phyloP scores from a whole-genome alignment of 1,140 invertebrate species.

The Cheumatopsyche charites region DNA sequence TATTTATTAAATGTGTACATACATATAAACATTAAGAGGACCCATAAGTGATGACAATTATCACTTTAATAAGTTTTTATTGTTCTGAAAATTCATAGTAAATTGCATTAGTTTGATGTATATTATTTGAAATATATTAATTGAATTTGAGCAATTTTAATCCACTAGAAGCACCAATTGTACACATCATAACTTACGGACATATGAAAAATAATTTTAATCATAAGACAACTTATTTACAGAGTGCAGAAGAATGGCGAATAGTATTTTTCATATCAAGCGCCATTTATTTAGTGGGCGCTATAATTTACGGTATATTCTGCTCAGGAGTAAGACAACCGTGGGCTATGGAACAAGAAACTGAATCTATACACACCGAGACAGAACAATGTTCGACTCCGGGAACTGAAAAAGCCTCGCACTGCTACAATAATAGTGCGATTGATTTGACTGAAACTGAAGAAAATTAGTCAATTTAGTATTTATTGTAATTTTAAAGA shows the following conservation, averaged over 20 bases:
- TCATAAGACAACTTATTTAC: no score
- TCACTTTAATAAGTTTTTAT: no score
- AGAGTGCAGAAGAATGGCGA: constrained; percentile 80
- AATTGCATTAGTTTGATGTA: no score
- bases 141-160: no score
- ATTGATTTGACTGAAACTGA: constrained; percentile 50
- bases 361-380: constrained; percentile 48
- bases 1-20: neutral
- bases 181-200: no score
- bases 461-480: constrained; percentile 40
- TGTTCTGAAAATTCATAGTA: no score
- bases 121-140: no score
- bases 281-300: constrained; percentile 77
- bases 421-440: constrained; percentile 56
- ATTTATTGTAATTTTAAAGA: neutral
- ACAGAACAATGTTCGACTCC: constrained; percentile 43
- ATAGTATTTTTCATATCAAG: constrained; percentile 84
- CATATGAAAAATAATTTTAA: no score
- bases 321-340: constrained; percentile 80
- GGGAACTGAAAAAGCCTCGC: constrained; percentile 39
- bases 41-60: no score
- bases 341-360: constrained; percentile 69
- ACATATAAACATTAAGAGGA: neutral
- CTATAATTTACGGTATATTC: constrained; percentile 78
- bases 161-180: no score